A percentile compares a stretch with the other conserved stretches of the same genome.
These are phyloP conservation scores for Syrmaticus mikado DNA, from an alignment of 2,113 vertebrate species.

Conservation along the genomic window DNA sequence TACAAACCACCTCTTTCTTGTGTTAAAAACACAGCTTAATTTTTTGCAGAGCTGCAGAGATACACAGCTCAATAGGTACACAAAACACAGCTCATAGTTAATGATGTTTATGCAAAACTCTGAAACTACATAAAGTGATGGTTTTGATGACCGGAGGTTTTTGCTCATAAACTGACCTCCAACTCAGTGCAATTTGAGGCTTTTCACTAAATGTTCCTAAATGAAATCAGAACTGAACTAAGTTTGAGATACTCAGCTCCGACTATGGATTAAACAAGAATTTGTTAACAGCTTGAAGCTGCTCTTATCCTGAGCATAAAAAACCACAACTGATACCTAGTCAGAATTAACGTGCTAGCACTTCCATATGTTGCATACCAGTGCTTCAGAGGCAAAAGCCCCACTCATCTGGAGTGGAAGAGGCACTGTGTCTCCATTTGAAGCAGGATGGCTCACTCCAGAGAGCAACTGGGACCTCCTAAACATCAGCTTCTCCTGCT, in stretches of 20 bases:
- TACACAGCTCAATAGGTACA: neutral
- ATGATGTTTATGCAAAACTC: neutral
- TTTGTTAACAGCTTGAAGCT: neutral
- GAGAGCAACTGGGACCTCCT: neutral
- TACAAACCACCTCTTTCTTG: neutral
- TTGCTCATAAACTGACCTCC: neutral
- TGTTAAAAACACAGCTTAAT: neutral
- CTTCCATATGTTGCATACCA: neutral
- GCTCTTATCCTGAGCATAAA: neutral
- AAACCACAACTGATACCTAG: neutral
- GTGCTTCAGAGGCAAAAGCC: neutral
- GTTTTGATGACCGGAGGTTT: neutral
- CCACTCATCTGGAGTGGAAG: rapidly evolving
- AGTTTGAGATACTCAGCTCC: neutral
- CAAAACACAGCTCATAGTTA: neutral
- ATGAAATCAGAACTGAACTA: neutral
- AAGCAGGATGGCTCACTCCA: neutral
- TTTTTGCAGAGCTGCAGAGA: neutral
- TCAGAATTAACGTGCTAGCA: neutral
- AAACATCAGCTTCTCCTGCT: neutral
- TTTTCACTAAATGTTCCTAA: neutral
- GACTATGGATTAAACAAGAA: neutral
- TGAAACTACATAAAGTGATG: neutral
- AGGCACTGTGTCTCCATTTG: rapidly evolving
- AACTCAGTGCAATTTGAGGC: neutral